Evolutionary conservation across 2,113 vertebrate species (phyloP).

Genomic region (Pseudopipra pipra): DNA sequence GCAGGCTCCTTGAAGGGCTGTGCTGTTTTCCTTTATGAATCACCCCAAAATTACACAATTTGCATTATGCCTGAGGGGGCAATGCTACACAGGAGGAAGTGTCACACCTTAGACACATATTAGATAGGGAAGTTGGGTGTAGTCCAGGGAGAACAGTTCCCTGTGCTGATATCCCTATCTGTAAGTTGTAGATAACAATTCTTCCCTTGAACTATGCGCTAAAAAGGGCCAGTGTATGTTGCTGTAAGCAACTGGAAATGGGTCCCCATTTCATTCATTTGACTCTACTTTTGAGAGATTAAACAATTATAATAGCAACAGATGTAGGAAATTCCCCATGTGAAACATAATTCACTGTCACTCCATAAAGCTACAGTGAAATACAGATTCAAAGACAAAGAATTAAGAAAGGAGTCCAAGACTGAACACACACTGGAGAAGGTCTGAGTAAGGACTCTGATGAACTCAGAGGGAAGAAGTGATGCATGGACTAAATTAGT

Average conservation of each 20-base stretch:
- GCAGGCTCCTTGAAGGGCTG: constrained; percentile 10
- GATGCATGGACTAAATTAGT: not conserved
- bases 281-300: not conserved
- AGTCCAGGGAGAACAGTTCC: not conserved
- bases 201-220: not conserved
- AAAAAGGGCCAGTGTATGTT: rapidly evolving
- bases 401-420: not conserved
- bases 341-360: not conserved
- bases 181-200: not conserved
- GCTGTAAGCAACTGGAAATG: not conserved
- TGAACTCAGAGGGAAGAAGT: not conserved
- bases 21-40: constrained; percentile 27
- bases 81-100: not conserved
- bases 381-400: not conserved
- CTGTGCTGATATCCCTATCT: not conserved
- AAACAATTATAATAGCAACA: not conserved
- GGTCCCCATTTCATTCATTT: not conserved
- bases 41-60: constrained; percentile 2
- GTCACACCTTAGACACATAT: not conserved
- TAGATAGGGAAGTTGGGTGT: not conserved
- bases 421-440: not conserved
- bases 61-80: not conserved
- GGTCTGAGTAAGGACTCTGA: not conserved
- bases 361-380: not conserved
- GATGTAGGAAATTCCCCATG: not conserved